Conservation (phyloP, 2,888 invertebrate species). For the Daptonema setosum region DNA sequence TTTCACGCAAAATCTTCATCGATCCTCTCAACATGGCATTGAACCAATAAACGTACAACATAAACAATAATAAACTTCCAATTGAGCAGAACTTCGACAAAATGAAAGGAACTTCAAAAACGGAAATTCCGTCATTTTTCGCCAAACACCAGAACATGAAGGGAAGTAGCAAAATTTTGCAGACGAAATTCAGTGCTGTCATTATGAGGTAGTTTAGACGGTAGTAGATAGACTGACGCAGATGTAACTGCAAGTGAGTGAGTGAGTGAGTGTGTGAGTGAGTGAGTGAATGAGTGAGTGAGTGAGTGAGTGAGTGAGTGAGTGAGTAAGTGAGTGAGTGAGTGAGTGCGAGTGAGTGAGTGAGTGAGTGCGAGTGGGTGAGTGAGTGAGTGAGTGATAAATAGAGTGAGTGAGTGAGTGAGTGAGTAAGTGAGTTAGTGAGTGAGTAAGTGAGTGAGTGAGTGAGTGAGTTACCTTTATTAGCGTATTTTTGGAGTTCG, state of each 20-base stretch:
- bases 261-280: neutral
- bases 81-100: neutral
- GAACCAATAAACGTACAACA: neutral
- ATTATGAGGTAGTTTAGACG: neutral
- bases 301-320: too few relatives aligned
- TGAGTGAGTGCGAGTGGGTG: neutral
- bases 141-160: conserved; percentile 1
- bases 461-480: neutral
- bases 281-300: neutral
- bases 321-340: too few relatives aligned
- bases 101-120: neutral
- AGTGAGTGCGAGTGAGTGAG: neutral
- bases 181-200: neutral
- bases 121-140: neutral
- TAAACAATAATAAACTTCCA: neutral
- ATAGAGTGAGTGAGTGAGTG: neutral
- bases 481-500: neutral
- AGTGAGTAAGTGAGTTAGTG: too few relatives aligned
- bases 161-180: neutral
- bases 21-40: neutral
- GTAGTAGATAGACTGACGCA: neutral
- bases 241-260: neutral
- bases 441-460: neutral
- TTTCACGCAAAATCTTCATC: too few relatives aligned
- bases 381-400: neutral